Evolutionary conservation across 2,888 invertebrate species (phyloP), one percentile per base, ranked within the genome.

Genomic region (Crioceris asparagi): DNA sequence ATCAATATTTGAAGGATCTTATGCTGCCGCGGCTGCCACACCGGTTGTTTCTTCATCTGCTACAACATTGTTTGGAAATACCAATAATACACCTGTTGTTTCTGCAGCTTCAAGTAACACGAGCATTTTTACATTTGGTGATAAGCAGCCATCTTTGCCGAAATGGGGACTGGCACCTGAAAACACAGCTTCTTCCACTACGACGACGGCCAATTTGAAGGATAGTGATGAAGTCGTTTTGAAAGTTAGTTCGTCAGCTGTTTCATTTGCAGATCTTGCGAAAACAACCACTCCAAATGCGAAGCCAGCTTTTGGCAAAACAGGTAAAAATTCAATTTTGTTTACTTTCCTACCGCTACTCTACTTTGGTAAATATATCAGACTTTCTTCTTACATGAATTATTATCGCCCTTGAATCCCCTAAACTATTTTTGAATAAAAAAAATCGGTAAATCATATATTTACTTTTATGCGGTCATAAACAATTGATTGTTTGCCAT

Each of bases 181-280:
- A n/a, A n/a, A n/a, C n/a, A n/a, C 27, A 8, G 7, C 27, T 8
- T 15, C 27, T 12, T 25, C 26, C 3, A 12, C 8, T 2, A 27
- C 27, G 14, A 25, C 25, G 12, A 38, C 44, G 2, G 27, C 31
- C 1, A 17, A 36, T 7, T 25, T 52, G 19, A 52, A 53, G 32
- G 54, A 57, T 23, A 44, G 46, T 1, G 56, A 57, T 18, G 58
- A 57, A 29, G 37, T 48, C 4, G 47, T 62, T 25, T 50, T 64
- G 12, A 61, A 61, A 33, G 54, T 50, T 27, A 58, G 58, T 40
- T 42, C 57, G 1, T n/a, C n/a, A n/a, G 52, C 48, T 32, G 35
- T 64, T 16, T 61, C 57, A 40, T 66, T 68, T 47, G 61, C 66
- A 2, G 54, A 50, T 32, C 48, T 64, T 33, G 65, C 64, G 3